phyloP scores from a whole-genome alignment of 2,888 invertebrate genomes.

The Mythimna vitellina region DNA sequence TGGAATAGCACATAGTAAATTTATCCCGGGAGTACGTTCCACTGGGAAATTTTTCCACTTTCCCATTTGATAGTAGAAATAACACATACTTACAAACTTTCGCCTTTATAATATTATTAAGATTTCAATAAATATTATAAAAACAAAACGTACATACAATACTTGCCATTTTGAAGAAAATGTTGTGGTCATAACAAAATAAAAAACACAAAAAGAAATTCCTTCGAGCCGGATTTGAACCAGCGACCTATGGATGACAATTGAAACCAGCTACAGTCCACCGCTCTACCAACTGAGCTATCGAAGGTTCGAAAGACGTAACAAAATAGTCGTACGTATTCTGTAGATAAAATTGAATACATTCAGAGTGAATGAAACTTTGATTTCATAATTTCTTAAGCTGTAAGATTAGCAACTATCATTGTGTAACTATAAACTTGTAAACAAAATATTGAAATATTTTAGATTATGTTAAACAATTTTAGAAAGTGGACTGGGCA shows the following conservation, averaged over 20 bases:
- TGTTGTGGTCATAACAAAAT: not conserved
- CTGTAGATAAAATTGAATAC: not conserved
- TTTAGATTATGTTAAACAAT: not conserved
- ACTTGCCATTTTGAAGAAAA: not conserved
- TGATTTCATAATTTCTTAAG: not conserved
- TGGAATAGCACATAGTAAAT: too few relatives aligned
- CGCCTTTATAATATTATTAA: too few relatives aligned
- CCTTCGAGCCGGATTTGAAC: constrained; percentile 92
- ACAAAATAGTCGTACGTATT: constrained; percentile 27
- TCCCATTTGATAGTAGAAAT: too few relatives aligned
- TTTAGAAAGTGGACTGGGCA: not conserved
- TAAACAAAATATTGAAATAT: not conserved
- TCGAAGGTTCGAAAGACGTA: constrained; percentile 78
- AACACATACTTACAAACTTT: too few relatives aligned
- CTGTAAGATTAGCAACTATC: not conserved
- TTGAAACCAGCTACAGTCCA: constrained; percentile 85
- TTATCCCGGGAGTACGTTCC: too few relatives aligned
- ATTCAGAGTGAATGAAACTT: not conserved
- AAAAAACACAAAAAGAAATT: constrained; percentile 63
- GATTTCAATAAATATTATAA: too few relatives aligned
- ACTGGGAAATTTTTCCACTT: too few relatives aligned
- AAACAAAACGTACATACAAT: too few relatives aligned
- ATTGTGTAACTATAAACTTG: not conserved
- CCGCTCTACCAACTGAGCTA: constrained; percentile 91
- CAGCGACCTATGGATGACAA: constrained; percentile 91